Base-by-base conservation (phyloP, 2,888 invertebrate genomes). In the Phania funesta region DNA sequence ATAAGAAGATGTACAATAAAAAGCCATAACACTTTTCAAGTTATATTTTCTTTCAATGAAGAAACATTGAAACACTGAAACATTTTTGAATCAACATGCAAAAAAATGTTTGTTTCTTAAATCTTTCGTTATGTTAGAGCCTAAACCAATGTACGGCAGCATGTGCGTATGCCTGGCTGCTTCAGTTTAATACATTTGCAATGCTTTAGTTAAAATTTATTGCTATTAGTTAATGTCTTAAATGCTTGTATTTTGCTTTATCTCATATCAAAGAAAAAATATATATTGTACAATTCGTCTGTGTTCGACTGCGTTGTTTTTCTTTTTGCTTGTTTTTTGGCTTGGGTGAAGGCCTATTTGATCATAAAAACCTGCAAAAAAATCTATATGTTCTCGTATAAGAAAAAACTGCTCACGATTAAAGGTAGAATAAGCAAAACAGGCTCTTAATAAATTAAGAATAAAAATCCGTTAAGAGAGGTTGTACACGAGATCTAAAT, bases 401-500 rank as follows among this genome's bases (percentile, higher is more conserved):
- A 48, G 29, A 32, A 35, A 74, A 74, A 64, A 32, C 11, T 44
- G 48, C 38, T 58, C 56, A 75, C 75, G 67, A 58, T 67, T 75
- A 41, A 50, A 48, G 48, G 11, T 18, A 41, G 64, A 64, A 48
- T 6, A 38, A 22, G 0, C 58, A 46, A 16, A 38, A 52, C 52
- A 58, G 70, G 29, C 32, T 1, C 13, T 16, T 35, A 50, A 78
- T 46, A 54, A 74, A 75, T 70, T 70, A 52, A 75, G 64, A 74
- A 75, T 78, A 32, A 68, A 82, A 74, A 70, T 74, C 56, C 74
- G 46, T 52, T 44, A 70, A 60, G 16, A 65, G 9, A 44, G 7
- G 38, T 35, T 35, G 35, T 0, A 32, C 38, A 20, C 20, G 20
- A 29, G 44, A 58, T 54, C 60, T 44, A 1, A 46, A 38, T 74